Evolutionary conservation across 2,888 invertebrate genomes (phyloP).

Genomic region (Himalopsyche tibetana): DNA sequence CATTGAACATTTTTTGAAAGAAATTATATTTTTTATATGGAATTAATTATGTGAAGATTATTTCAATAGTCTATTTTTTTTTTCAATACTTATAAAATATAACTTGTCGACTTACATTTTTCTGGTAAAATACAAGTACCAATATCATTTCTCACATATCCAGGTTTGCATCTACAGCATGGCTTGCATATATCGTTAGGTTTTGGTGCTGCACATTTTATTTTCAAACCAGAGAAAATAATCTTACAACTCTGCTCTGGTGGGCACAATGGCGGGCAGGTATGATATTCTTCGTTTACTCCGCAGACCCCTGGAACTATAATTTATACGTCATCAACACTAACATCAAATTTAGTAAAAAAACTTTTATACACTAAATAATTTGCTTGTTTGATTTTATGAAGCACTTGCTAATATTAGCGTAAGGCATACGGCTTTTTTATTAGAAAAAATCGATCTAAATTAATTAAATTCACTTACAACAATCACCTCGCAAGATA

Average conservation of each 20-base stretch:
- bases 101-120: background rate
- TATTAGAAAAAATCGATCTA: background rate
- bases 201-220: slow-evolving; percentile 14
- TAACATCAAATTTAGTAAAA: background rate
- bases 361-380: background rate
- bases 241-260: background rate
- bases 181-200: slow-evolving; percentile 42
- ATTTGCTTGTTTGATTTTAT: no score
- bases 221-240: background rate
- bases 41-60: no score
- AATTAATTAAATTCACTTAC: slow-evolving; percentile 12
- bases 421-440: no score
- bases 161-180: slow-evolving; percentile 45
- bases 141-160: slow-evolving; percentile 45
- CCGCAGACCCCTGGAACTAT: background rate
- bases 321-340: background rate
- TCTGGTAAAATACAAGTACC: slow-evolving; percentile 44
- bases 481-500: slow-evolving; percentile 39
- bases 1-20: no score
- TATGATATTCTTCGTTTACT: slow-evolving; percentile 11
- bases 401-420: no score
- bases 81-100: no score
- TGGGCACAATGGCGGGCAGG: background rate
- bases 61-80: no score
- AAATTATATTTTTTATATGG: no score